Evolutionary conservation across 2,797 vertebrate genomes (phyloP), one percentile per base, ranked within the genome.

Genomic region (Rhinogobio ventralis): DNA sequence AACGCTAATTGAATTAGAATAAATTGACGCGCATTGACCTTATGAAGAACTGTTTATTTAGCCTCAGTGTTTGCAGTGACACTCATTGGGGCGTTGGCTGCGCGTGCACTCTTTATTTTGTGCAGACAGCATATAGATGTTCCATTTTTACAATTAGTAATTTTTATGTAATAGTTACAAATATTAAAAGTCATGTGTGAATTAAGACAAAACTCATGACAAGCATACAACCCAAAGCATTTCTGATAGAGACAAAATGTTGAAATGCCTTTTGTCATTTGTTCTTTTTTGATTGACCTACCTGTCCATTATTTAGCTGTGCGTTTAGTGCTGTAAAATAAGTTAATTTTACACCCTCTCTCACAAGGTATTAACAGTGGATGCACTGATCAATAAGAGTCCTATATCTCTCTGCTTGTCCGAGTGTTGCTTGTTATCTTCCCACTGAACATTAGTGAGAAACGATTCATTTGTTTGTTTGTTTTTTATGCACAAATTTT

Each of bases 351-450:
- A 85, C 62, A 51, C 73, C 11, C 74, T 80, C 86, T 84, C 88
- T 90, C 88, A 88, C 81, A 93, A 93, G 90, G 91, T 92, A 91
- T 91, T 80, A 91, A 85, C 88, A 90, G 91, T 92, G 91, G 87
- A 60, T 86, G 88, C 39, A 42, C 39, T 73, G 89, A 95, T 95
- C 91, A 93, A 95, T 95, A 93, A 88, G 88, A 93, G 79, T 89
- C 90, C 84, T 91, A 88, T 87, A 88, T 89, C 88, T 87, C 83
- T 88, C 82, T 82, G 83, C 82, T 80, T 83, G 84, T 87, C 85
- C 36, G 42, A 73, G 74, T 88, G 81, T 81, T 88, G 81, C 86
- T 84, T 75, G 74, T 87, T 85, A 81, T 87, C 79, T 72, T 87
- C 76, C 76, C 79, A 55, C 62, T 77, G 60, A 83, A 64, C 69